Base-by-base conservation (phyloP, 1,140 invertebrate species). In the Ylistrum balloti region DNA sequence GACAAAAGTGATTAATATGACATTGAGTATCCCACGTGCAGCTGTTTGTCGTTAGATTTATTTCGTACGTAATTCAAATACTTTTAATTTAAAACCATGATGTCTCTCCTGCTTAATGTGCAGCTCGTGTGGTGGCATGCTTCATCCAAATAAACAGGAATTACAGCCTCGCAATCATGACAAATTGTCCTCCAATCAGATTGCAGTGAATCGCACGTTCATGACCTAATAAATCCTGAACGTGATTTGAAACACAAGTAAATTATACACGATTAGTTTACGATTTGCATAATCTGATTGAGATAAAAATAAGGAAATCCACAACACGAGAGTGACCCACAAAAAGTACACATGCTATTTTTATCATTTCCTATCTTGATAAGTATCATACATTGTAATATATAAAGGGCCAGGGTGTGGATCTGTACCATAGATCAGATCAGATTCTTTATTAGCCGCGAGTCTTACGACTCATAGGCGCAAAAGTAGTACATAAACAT, bases 171-270 rank as follows among this genome's bases (percentile, higher is more conserved):
- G 17, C 9, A 74, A 28, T 74, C 56, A 74, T 74, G 56, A 74
- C 56, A 74, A 74, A 5, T 28, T 28, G 22, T 74, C 9, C 9
- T n/a, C 15, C 56, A 74, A 74, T 74, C 56, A 74, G 56, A 74
- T 74, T n/a, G 22, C 13, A 28, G 22, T 3, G 22, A 74, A 9
- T 28, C 28, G 56, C 56, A 74, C 22, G 56, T 74, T 28, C n/a
- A n/a, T 74, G 9, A 74, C 56, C 56, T 28, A 74, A 74, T 74
- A 74, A 74, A n/a, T 5, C 56, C 56, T 11, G n/a, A 7, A 28
- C 56, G 56, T 74, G 56, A 74, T 74, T 74, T 74, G 56, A 74
- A 74, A 74, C 56, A 9, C 17, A 74, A 74, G n/a, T 74, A 74
- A 74, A 74, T 74, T 17, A 74, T 74, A 74, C 28, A 28, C 5